Base-by-base conservation (phyloP, 2,113 vertebrate species). In the Chauna torquata region DNA sequence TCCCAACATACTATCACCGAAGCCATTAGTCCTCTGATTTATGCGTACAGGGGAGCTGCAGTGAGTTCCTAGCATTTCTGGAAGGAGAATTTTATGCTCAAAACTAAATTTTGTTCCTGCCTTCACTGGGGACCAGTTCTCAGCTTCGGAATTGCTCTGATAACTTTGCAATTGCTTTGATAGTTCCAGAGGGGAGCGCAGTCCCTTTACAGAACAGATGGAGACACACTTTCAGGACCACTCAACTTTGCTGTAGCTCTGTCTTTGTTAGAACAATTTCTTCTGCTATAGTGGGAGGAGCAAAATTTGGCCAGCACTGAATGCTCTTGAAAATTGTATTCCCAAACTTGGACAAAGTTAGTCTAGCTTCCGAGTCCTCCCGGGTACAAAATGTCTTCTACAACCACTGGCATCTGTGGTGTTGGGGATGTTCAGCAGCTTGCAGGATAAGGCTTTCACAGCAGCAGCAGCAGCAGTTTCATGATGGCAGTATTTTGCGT, bases 131-230 rank as follows among this genome's bases (percentile, higher is more conserved):
- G 92, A 95, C 11, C 22, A 11, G 28, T 91, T 96, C 75, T 24
- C 66, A 75, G 89, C 42, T 85, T 77, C 62, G 36, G 95, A 80
- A 94, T 40, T 80, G 94, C 95, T 94, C 92, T 79, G 81, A 24
- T 95, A 90, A 94, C 75, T 88, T 81, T 38, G 58, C 62, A 94
- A 34, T 95, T 27, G 70, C 40, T 4, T n/a, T 74, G 88, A 71
- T 89, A 30, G 89, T 15, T 91, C 92, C 92, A 61, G 77, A 88
- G 92, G 86, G 89, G 81, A 91, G 88, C 13, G 0, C 36, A 22
- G 81, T 79, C 97, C 85, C 95, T 92, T 58, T 45, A 5, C 97
- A 64, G 78, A 92, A 87, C 95, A 97, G 96, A 97, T 91, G 91
- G 94, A 95, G 89, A 70, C 16, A 2, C 40, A 59, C 79, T 93